Evolutionary conservation across 2,888 invertebrate species (phyloP).

Genomic region (Latheticus oryzae): DNA sequence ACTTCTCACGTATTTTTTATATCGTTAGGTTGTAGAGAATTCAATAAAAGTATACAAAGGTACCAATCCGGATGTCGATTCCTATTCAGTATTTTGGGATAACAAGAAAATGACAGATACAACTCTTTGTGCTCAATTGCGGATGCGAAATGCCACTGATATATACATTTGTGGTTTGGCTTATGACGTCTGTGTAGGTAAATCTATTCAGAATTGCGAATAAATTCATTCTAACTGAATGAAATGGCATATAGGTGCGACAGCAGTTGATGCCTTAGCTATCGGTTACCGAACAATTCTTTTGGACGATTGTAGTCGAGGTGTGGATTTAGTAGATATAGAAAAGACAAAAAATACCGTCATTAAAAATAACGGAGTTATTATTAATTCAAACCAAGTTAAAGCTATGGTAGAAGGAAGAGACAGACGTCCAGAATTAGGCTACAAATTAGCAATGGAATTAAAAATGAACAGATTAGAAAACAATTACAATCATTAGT

Average conservation of each 20-base stretch:
- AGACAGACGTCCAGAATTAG: slow-evolving; percentile 88
- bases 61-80: slow-evolving; percentile 94
- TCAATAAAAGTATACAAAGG: slow-evolving; percentile 90
- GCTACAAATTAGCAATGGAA: slow-evolving; percentile 89
- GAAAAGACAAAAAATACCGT: slow-evolving; percentile 84
- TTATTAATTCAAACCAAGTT: slow-evolving; percentile 84
- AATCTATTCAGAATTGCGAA: slow-evolving; percentile 51
- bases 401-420: slow-evolving; percentile 88
- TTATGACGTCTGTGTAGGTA: slow-evolving; percentile 94
- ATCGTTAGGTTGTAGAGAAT: slow-evolving; percentile 74
- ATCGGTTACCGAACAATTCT: slow-evolving; percentile 91
- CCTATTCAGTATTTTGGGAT: slow-evolving; percentile 98
- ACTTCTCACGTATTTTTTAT: slow-evolving; percentile 12
- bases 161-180: slow-evolving; percentile 96
- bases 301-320: slow-evolving; percentile 91
- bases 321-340: slow-evolving; percentile 87
- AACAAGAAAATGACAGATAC: slow-evolving; percentile 93
- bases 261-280: slow-evolving; percentile 88
- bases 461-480: slow-evolving; percentile 67
- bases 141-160: slow-evolving; percentile 85
- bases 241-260: slow-evolving; percentile 71
- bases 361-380: slow-evolving; percentile 80
- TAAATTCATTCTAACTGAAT: slow-evolving; percentile 21
- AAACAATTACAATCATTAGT: slow-evolving; percentile 21
- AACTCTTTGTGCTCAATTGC: slow-evolving; percentile 82